phyloP scores from a whole-genome alignment of 2,797 vertebrate species.

The Anisognathus igniventris region DNA sequence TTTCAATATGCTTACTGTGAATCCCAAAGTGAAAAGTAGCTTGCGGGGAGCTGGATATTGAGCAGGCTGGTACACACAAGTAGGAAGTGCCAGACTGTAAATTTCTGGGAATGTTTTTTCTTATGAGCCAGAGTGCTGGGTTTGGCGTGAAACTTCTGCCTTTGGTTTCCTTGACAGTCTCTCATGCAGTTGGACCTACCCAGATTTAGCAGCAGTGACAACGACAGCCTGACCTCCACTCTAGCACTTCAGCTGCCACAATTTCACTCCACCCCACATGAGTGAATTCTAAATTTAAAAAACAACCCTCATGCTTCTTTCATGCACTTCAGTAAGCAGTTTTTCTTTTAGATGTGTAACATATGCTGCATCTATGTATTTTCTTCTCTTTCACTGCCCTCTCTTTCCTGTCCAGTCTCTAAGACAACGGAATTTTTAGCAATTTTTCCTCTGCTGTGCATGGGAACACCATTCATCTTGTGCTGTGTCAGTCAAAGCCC shows the following conservation, averaged over 20 bases:
- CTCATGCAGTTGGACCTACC: background rate
- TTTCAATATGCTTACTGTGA: constrained; percentile 36
- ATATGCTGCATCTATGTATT: background rate
- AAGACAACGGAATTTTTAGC: background rate
- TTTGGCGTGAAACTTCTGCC: constrained; percentile 11
- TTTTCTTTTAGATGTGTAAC: constrained; percentile 13
- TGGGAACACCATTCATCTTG: background rate
- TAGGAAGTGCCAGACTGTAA: constrained; percentile 49
- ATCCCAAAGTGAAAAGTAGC: background rate
- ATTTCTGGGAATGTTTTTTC: constrained; percentile 25
- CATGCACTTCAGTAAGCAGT: background rate
- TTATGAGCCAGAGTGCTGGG: constrained; percentile 26
- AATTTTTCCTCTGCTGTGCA: background rate
- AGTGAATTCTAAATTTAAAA: background rate
- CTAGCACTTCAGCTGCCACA: background rate
- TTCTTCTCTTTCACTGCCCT: background rate
- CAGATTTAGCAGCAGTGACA: background rate
- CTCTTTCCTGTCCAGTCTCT: background rate
- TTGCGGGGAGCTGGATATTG: background rate
- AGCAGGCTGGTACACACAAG: constrained; percentile 19
- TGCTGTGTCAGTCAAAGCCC: background rate
- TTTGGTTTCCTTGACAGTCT: background rate
- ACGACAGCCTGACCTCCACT: background rate
- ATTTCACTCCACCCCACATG: background rate
- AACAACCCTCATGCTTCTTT: background rate